Base-by-base conservation (phyloP, 2,113 vertebrate species). In the Turdus rufiventris region DNA sequence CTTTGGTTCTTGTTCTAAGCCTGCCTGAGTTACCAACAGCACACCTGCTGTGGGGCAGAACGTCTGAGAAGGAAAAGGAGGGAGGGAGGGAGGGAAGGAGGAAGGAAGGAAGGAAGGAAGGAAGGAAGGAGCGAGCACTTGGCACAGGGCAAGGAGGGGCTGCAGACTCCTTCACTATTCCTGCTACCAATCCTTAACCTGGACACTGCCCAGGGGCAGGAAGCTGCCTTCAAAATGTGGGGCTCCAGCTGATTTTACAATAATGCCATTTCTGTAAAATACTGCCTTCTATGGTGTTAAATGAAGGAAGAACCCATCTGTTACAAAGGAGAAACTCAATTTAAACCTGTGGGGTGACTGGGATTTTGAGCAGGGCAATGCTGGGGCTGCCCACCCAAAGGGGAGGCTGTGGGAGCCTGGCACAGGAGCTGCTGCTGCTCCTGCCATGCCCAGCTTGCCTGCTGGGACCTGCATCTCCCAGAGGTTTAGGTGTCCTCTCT, bases 141-240 rank as follows among this genome's bases (percentile, higher is more conserved):
- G 33, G 57, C 70, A 21, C 4, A 3, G 48, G 34, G 71, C 18
- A 21, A 1, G 25, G 24, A 4, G 38, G 50, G 16, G 70, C 89
- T 75, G 74, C 71, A 47, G 29, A 1, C 57, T 47, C 45, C 87
- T 65, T 3, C 0, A 5, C 17, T 16, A 0, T 1, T 31, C 18
- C 68, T 75, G 73, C 63, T 8, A 0, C 45, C 2, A 13, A 6
- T 74, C 33, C 48, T 71, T 14, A 2, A 10, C 29, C 56, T 47
- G 77, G 73, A 25, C 23, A 5, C 48, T 77, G 85, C 43, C 58
- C 74, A 34, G 43, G 45, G 61, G 6, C 81, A 58, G 48, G 21
- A 54, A 89, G 68, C 74, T 51, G 36, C 71, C 68, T 68, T 40
- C 58, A 40, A 51, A 90, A 51, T 9, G 66, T 18, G 43, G 11